Evolutionary conservation across 2,888 invertebrate genomes (phyloP).

Genomic region (Hirtodrosophila histrioides): DNA sequence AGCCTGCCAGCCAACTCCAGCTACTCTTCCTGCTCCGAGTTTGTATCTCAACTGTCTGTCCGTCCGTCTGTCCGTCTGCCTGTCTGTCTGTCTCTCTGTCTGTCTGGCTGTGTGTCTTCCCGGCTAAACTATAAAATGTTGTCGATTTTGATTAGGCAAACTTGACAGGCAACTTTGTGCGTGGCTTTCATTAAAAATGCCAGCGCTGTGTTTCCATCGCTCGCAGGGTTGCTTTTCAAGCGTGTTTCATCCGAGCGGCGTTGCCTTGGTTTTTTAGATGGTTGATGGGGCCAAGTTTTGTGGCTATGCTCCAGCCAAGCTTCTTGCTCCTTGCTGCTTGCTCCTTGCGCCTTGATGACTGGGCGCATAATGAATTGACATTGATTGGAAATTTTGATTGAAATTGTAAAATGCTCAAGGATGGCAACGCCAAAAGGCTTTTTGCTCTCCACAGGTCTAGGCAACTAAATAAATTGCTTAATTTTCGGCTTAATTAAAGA

Average conservation of each 20-base stretch:
- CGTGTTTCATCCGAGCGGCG: constrained; percentile 36
- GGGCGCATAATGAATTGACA: constrained; percentile 82
- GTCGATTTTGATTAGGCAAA: constrained; percentile 82
- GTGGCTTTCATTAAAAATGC: constrained; percentile 79
- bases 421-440: constrained; percentile 47
- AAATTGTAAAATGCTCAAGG: constrained; percentile 68
- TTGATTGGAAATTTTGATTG: constrained; percentile 84
- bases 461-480: constrained; percentile 77
- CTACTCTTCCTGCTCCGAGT: background rate
- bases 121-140: constrained; percentile 77
- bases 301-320: constrained; percentile 17
- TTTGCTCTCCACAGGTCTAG: constrained; percentile 15
- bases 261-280: constrained; percentile 45
- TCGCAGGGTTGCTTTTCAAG: constrained; percentile 60
- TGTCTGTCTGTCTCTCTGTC: constrained; percentile 1
- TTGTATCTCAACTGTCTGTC: background rate
- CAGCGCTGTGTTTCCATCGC: constrained; percentile 50
- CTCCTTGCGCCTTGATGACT: constrained; percentile 7
- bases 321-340: constrained; percentile 13
- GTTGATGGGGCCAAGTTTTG: constrained; percentile 40
- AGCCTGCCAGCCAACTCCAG: too few species aligned
- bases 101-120: constrained; percentile 22
- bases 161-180: constrained; percentile 74
- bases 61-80: background rate
- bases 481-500: constrained; percentile 81